Evolutionary conservation across 2,888 invertebrate genomes (phyloP).

Genomic region (Caenorhabditis becei): DNA sequence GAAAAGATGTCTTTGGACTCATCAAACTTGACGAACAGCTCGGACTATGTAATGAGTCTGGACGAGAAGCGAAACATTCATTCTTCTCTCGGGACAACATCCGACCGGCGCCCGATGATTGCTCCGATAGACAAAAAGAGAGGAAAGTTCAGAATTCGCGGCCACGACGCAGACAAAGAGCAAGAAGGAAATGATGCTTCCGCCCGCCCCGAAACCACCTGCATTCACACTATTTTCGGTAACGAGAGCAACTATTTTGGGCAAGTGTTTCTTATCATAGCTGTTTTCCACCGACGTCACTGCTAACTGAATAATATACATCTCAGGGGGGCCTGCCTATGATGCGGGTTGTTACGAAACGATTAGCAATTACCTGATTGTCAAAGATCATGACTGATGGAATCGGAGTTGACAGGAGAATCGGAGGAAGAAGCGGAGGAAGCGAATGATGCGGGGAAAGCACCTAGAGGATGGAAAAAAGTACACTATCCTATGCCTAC

Average conservation of each 20-base stretch:
- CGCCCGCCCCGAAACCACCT: constrained; percentile 26
- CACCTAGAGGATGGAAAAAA: neutral
- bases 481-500: neutral
- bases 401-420: neutral
- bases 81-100: neutral
- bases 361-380: too few relatives aligned
- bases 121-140: constrained; percentile 19
- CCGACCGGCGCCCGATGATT: constrained; percentile 10
- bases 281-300: constrained; percentile 1
- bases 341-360: neutral
- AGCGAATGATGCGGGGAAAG: neutral
- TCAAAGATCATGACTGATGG: neutral
- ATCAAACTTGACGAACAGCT: constrained; percentile 58
- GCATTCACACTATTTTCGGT: constrained; percentile 16
- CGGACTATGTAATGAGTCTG: constrained; percentile 36
- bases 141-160: neutral
- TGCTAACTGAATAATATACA: neutral
- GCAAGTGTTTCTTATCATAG: constrained; percentile 1
- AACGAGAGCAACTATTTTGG: constrained; percentile 3
- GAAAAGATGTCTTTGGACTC: constrained; percentile 40
- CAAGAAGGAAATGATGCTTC: constrained; percentile 42
- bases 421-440: neutral
- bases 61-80: neutral
- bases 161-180: constrained; percentile 39
- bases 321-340: neutral